These are phyloP conservation scores for Glyptemys insculpta DNA, from an alignment of 2,797 vertebrate genomes.

Conservation along the genomic window DNA sequence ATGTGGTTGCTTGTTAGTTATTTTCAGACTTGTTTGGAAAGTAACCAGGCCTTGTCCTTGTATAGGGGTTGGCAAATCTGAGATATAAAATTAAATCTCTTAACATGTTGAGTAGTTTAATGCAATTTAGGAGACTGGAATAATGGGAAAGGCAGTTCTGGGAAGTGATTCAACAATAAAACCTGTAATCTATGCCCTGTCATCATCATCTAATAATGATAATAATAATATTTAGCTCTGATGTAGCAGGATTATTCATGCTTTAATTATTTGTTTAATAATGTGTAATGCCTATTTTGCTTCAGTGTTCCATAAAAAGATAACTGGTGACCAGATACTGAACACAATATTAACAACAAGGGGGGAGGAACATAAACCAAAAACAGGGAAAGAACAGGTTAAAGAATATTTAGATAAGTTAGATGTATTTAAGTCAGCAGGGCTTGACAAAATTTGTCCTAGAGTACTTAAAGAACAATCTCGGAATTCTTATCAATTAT, in stretches of 20 bases:
- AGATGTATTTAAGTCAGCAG: not conserved
- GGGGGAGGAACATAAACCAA: not conserved
- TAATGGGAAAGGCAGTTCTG: not conserved
- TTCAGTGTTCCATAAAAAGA: not conserved
- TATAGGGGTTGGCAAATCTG: not conserved
- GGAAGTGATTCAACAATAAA: not conserved
- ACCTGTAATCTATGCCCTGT: not conserved
- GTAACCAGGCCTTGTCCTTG: not conserved
- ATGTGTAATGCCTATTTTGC: not conserved
- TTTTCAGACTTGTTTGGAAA: conserved; percentile 46
- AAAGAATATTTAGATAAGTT: not conserved
- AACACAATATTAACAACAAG: not conserved
- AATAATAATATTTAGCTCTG: not conserved
- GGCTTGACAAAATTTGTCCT: not conserved
- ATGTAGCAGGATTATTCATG: not conserved
- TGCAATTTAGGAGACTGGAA: not conserved
- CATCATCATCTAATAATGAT: not conserved
- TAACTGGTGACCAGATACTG: not conserved
- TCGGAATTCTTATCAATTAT: not conserved
- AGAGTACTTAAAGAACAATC: not conserved
- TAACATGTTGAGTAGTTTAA: conserved; percentile 20
- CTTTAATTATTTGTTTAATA: conserved; percentile 22
- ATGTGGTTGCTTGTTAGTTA: conserved; percentile 24
- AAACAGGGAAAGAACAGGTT: not conserved
- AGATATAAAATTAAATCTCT: conserved; percentile 4